phyloP scores from a whole-genome alignment of 1,140 invertebrate species.

The Aporrectodea caliginosa region DNA sequence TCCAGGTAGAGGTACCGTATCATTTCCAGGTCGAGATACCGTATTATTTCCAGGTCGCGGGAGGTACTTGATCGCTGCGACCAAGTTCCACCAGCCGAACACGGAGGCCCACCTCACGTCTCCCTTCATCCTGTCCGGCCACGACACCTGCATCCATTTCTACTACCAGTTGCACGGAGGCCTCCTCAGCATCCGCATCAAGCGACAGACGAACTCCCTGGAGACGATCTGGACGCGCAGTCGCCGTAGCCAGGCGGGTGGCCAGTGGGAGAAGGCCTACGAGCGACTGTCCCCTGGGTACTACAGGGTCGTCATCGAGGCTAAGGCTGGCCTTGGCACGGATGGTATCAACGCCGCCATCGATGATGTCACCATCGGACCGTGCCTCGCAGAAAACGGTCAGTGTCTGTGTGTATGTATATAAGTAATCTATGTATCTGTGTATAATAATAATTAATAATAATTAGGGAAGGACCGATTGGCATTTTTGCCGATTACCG shows the following conservation, averaged over 20 bases:
- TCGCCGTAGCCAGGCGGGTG: background rate
- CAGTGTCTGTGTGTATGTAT: background rate
- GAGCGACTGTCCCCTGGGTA: background rate
- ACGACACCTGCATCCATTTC: constrained; percentile 1
- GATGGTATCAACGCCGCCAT: background rate
- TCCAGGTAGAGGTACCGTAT: no score
- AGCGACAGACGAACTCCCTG: background rate
- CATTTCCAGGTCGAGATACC: no score
- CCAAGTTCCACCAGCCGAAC: constrained; percentile 15
- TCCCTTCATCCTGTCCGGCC: background rate
- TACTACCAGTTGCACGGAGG: constrained; percentile 8
- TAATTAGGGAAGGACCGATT: no score
- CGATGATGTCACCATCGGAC: constrained; percentile 2
- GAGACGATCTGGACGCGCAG: background rate
- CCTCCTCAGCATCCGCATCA: background rate
- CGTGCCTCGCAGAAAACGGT: background rate
- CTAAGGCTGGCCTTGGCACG: background rate
- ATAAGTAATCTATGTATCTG: no score
- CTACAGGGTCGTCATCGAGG: constrained; percentile 8
- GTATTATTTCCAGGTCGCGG: background rate
- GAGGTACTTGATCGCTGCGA: background rate
- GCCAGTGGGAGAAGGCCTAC: constrained; percentile 8
- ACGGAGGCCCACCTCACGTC: constrained; percentile 9
- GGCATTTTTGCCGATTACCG: no score
- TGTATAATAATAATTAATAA: no score